These are phyloP conservation scores for Eupeodes corollae DNA, from an alignment of 1,140 invertebrate species.

Conservation along the genomic window DNA sequence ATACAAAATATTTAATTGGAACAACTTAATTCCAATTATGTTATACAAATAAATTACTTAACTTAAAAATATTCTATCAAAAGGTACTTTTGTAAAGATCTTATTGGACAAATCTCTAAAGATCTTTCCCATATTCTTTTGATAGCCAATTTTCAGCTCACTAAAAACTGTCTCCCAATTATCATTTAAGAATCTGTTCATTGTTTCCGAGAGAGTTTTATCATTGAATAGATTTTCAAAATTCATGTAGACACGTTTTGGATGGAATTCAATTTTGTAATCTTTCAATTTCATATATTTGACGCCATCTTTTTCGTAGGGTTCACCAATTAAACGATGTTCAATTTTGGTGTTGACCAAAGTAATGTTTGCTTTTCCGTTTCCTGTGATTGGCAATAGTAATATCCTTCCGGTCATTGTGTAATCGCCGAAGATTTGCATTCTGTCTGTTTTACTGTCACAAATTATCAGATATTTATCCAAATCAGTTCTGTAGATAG, in stretches of 20 bases:
- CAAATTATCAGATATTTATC: conserved; percentile 37
- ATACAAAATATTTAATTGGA: too few species aligned
- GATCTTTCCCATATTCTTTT: conserved; percentile 48
- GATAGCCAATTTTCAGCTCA: conserved; percentile 49
- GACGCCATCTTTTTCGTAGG: conserved; percentile 43
- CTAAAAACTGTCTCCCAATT: conserved; percentile 54
- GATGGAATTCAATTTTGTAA: conserved; percentile 45
- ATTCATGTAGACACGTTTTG: conserved; percentile 41
- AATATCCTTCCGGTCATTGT: conserved; percentile 55
- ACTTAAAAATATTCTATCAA: conserved; percentile 49
- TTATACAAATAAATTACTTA: conserved; percentile 9
- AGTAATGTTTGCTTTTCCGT: conserved; percentile 55
- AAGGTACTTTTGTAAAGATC: conserved; percentile 50
- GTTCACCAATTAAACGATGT: conserved; percentile 46
- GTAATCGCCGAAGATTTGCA: conserved; percentile 54
- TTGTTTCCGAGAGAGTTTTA: conserved; percentile 42
- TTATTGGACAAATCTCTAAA: conserved; percentile 50
- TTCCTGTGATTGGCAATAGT: conserved; percentile 55
- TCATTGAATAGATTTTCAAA: conserved; percentile 55
- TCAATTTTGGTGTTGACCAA: conserved; percentile 47
- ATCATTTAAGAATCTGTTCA: conserved; percentile 51
- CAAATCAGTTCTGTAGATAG: conserved; percentile 36
- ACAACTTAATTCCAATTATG: too few species aligned
- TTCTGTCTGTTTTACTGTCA: conserved; percentile 39
- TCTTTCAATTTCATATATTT: conserved; percentile 49